phyloP scores from a whole-genome alignment of 2,797 vertebrate genomes.

The Neostethus bicornis region DNA sequence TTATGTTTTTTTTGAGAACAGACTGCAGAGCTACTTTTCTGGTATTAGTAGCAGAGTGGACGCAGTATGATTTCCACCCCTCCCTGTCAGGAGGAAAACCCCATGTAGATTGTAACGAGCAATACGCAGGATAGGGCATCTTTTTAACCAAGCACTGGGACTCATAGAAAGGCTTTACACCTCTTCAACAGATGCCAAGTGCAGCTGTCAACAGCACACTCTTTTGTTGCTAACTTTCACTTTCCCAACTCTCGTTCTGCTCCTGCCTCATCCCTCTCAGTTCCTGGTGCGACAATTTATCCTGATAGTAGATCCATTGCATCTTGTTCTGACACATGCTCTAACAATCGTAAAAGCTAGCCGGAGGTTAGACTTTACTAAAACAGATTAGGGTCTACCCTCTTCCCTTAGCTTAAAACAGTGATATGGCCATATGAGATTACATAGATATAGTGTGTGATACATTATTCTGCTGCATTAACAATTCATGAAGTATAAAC shows the following conservation, averaged over 20 bases:
- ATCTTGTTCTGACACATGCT: slow-evolving; percentile 52
- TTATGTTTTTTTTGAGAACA: slow-evolving; percentile 72
- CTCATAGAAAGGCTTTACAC: slow-evolving; percentile 85
- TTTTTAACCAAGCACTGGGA: slow-evolving; percentile 93
- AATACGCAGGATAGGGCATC: slow-evolving; percentile 88
- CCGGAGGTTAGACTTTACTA: slow-evolving; percentile 58
- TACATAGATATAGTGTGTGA: slow-evolving; percentile 68
- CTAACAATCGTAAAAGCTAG: slow-evolving; percentile 57
- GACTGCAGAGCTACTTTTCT: slow-evolving; percentile 65
- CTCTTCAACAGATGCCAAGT: slow-evolving; percentile 91
- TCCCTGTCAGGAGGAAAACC: slow-evolving; percentile 77
- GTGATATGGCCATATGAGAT: slow-evolving; percentile 68
- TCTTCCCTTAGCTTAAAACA: slow-evolving; percentile 58
- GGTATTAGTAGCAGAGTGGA: slow-evolving; percentile 82
- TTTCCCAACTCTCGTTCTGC: slow-evolving; percentile 38
- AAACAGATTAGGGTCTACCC: slow-evolving; percentile 57
- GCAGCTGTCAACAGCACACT: slow-evolving; percentile 88
- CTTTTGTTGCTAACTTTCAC: slow-evolving; percentile 71
- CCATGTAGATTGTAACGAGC: slow-evolving; percentile 89
- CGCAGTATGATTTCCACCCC: slow-evolving; percentile 69
- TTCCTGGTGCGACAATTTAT: slow-evolving; percentile 40
- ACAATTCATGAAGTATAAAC: slow-evolving; percentile 77
- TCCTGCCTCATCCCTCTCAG: slow-evolving; percentile 28
- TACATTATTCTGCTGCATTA: slow-evolving; percentile 74
- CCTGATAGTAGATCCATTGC: slow-evolving; percentile 49